Base-by-base conservation (phyloP, 2,888 invertebrate genomes). In the Endotricha flammealis region DNA sequence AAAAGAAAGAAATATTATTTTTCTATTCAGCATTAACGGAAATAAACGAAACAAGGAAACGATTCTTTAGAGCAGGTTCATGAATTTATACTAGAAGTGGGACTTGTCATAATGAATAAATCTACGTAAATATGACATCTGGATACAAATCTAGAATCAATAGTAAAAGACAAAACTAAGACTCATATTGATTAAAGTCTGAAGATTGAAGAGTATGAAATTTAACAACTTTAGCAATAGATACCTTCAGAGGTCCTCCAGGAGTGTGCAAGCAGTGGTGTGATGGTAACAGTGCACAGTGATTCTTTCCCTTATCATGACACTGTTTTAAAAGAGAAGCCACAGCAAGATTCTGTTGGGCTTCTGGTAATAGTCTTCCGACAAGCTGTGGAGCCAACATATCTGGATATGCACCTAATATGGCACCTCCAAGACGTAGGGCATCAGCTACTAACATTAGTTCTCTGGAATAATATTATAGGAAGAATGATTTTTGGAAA, bases 231-330 rank as follows among this genome's bases (percentile, higher is more conserved):
- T n/a, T n/a, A n/a, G n/a, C 5, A 17, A 8, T 5, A 13, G 12
- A 34, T 41, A 95, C 95, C 88, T 99, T 98, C 3, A 99, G 81
- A 0, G 99, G 99, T 1, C 99, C 99, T 28, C 99, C 99, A n/a
- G 99, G 99, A 1, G 99, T 98, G 67, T 99, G 98, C 44, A 98
- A 86, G 59, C 98, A 98, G 70, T 99, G 98, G 74, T 97, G 97
- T 0, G 95, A 90, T 0, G 99, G 98, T 50, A 98, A 88, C 32
- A 99, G 75, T 0, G 98, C 94, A 57, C 97, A 98, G 61, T 98
- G 93, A 30, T 91, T 90, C 17, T 95, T 93, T 0, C 98, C 98
- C 60, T 94, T 93, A 11, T 90, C 89, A 68, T 98, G 97, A 65
- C 98, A 99, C 54, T 98, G 97, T 37, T 93, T 90, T 27, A 99